Conservation (phyloP, 2,113 vertebrate species). For the Eptesicus fuscus region DNA sequence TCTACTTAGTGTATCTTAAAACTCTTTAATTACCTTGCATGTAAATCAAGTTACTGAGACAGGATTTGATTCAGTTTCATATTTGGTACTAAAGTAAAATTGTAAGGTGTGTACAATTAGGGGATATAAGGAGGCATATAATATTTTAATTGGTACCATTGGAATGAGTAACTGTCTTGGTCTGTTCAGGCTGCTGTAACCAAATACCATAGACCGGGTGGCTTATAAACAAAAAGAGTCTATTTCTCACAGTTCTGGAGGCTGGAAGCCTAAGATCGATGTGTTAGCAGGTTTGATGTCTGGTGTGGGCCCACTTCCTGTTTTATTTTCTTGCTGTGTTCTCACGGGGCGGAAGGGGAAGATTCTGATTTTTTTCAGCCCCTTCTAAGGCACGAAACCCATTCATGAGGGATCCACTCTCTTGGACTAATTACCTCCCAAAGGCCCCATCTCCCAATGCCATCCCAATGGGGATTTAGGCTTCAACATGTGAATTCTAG, state of each 20-base stretch:
- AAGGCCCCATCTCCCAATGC: background rate
- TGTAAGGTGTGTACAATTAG: background rate
- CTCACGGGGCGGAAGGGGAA: background rate
- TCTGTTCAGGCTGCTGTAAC: background rate
- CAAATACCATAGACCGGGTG: background rate
- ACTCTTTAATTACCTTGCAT: background rate
- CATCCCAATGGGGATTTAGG: background rate
- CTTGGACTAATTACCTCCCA: background rate
- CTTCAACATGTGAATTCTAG: background rate
- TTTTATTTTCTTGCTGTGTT: background rate
- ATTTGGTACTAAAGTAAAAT: background rate
- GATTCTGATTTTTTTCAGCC: background rate
- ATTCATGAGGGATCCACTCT: background rate
- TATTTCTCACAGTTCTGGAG: background rate
- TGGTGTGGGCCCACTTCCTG: background rate
- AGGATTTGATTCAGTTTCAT: background rate
- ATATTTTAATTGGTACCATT: background rate
- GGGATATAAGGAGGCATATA: background rate
- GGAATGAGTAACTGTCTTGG: background rate
- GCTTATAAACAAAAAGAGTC: background rate
- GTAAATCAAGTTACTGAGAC: background rate
- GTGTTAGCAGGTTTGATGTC: background rate
- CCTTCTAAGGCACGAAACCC: background rate
- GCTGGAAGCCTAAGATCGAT: background rate
- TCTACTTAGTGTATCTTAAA: background rate